phyloP scores from a whole-genome alignment of 2,888 invertebrate species.

The Achlya flavicornis region DNA sequence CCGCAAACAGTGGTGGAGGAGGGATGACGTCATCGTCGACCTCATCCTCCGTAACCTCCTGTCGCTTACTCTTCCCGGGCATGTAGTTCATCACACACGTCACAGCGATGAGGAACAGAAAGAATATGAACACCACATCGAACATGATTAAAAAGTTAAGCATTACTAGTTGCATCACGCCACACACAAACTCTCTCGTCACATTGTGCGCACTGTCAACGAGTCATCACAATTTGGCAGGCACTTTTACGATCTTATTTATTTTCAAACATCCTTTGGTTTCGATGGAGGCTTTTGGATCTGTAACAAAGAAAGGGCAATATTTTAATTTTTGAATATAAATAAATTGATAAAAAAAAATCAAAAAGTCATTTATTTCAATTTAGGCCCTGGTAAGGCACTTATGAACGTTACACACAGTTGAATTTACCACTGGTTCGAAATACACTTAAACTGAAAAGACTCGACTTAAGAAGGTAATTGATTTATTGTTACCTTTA shows the following conservation, averaged over 20 bases:
- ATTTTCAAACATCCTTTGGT: slow-evolving; percentile 14
- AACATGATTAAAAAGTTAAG: slow-evolving; percentile 94
- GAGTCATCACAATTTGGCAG: slow-evolving; percentile 14
- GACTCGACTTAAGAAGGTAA: too few species aligned
- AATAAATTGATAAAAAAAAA: too few species aligned
- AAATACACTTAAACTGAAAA: too few species aligned
- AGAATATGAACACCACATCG: slow-evolving; percentile 94
- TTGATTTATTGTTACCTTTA: too few species aligned
- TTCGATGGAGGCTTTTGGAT: slow-evolving; percentile 10
- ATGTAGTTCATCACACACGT: slow-evolving; percentile 93
- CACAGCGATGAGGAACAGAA: slow-evolving; percentile 92
- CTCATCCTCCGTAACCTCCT: slow-evolving; percentile 77
- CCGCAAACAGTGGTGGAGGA: slow-evolving; percentile 76
- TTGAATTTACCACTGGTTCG: too few species aligned
- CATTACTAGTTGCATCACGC: slow-evolving; percentile 92
- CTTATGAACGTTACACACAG: too few species aligned
- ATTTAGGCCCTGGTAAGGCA: too few species aligned
- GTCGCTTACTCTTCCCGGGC: slow-evolving; percentile 83
- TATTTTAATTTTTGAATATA: too few species aligned
- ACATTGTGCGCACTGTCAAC: slow-evolving; percentile 62
- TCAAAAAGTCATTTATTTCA: too few species aligned
- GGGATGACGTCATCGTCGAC: slow-evolving; percentile 79
- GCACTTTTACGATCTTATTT: slow-evolving; percentile 31
- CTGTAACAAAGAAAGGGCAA: slow-evolving; percentile 39
- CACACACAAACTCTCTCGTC: slow-evolving; percentile 54